Evolutionary conservation across 1,140 invertebrate species (phyloP), one percentile per base, ranked within the genome.

Genomic region (Heliothis subflexa): DNA sequence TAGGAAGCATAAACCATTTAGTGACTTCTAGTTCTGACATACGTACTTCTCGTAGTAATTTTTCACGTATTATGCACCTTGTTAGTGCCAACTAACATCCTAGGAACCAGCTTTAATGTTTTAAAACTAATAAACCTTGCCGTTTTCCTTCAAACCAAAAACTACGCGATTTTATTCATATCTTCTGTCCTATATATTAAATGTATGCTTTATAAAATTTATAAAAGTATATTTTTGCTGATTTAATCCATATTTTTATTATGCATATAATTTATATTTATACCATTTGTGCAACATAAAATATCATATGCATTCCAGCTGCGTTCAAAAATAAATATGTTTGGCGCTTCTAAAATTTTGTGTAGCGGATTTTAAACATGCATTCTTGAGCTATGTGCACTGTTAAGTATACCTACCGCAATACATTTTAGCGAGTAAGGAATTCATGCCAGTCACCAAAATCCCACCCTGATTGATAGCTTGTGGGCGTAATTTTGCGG

Each of bases 351-450:
- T 25, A 62, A 62, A 62, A 40, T 55, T 64, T 64, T 47, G 40
- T 64, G 40, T 64, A 11, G 61, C 16, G 61, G 61, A 64, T 33
- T 64, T 64, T 64, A 64, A 64, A 64, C 61, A 47, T 64, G 40
- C 61, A 64, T 64, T 47, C 61, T 62, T 62, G 14, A n/a, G 13
- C 33, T n/a, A 61, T 9, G 33, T 61, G 14, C 52, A 5, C n/a
- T 52, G 3, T 25, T n/a, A 49, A 49, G 13, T 12, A n/a, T 16
- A n/a, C 3, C 50, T 52, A 52, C 3, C 14, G 3, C 14, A 9
- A 40, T 9, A 40, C 33, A 40, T 40, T 25, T 25, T 40, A 40
- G 33, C 33, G 33, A 40, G 33, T 5, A 40, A 40, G 5, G 33
- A 40, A 40, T 40, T 9, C 5, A 40, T 40, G 33, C 7, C 33